phyloP scores from a whole-genome alignment of 2,113 vertebrate genomes.

The Sciurus niger region DNA sequence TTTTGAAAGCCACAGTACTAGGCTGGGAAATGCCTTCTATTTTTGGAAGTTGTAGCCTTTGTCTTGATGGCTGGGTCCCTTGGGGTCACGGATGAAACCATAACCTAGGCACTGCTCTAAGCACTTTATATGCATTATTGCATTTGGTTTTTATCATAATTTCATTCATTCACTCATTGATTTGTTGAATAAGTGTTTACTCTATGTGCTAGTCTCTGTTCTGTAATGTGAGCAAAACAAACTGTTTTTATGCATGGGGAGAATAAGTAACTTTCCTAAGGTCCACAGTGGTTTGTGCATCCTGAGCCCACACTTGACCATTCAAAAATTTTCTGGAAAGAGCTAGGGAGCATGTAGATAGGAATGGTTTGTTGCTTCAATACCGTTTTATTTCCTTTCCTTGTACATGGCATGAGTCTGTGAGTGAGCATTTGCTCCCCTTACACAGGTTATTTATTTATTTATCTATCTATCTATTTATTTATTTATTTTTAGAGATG shows the following conservation, averaged over 20 bases:
- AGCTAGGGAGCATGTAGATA: not conserved
- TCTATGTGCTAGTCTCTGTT: not conserved
- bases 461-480: too few species aligned
- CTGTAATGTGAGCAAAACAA: not conserved
- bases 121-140: not conserved
- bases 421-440: not conserved
- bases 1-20: not conserved
- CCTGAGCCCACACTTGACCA: not conserved
- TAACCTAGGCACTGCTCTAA: not conserved
- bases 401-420: not conserved
- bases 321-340: not conserved
- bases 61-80: not conserved
- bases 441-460: not conserved
- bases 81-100: not conserved
- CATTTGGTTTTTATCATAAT: not conserved
- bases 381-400: slow-evolving; percentile 3
- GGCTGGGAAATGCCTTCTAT: not conserved
- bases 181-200: not conserved
- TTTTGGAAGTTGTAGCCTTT: slow-evolving; percentile 10
- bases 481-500: not conserved
- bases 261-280: not conserved
- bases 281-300: not conserved
- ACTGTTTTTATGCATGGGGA: not conserved
- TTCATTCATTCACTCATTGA: not conserved
- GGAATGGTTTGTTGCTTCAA: not conserved